Conservation (phyloP, 2,797 vertebrate species). For the Xenopus petersii region DNA sequence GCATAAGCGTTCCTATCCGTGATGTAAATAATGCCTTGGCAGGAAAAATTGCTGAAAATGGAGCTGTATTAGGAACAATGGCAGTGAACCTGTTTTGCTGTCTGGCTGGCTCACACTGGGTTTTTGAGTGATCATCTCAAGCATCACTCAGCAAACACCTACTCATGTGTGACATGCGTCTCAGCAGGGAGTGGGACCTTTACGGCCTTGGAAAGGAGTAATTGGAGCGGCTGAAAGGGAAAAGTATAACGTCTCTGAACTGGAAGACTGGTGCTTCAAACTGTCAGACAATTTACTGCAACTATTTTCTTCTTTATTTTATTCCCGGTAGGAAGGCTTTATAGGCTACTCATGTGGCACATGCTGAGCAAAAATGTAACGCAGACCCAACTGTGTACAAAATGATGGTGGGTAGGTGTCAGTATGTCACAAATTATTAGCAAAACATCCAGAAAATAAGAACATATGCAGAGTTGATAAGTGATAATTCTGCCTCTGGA, state of each 20-base stretch:
- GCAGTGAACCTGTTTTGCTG: slow-evolving; percentile 14
- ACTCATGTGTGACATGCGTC: slow-evolving; percentile 24
- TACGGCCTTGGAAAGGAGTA: not conserved
- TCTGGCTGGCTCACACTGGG: slow-evolving; percentile 3
- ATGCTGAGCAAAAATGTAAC: too few species aligned
- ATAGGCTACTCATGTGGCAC: too few species aligned
- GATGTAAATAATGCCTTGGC: not conserved
- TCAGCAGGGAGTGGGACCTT: slow-evolving; percentile 14
- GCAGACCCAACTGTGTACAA: too few species aligned
- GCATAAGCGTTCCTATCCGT: too few species aligned
- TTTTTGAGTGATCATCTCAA: slow-evolving; percentile 15
- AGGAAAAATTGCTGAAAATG: not conserved
- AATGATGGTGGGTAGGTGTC: not conserved
- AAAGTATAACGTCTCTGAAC: not conserved
- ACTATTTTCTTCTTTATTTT: too few species aligned
- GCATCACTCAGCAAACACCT: slow-evolving; percentile 29
- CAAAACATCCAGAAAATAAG: not conserved
- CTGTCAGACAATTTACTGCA: not conserved
- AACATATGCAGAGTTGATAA: too few species aligned
- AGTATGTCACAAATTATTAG: not conserved
- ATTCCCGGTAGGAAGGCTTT: too few species aligned
- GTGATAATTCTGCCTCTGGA: not conserved
- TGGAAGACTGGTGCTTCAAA: not conserved
- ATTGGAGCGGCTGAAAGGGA: not conserved
- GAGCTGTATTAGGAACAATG: not conserved